Conservation (phyloP, 1,140 invertebrate genomes). For the Plectrocnemia conspersa region DNA sequence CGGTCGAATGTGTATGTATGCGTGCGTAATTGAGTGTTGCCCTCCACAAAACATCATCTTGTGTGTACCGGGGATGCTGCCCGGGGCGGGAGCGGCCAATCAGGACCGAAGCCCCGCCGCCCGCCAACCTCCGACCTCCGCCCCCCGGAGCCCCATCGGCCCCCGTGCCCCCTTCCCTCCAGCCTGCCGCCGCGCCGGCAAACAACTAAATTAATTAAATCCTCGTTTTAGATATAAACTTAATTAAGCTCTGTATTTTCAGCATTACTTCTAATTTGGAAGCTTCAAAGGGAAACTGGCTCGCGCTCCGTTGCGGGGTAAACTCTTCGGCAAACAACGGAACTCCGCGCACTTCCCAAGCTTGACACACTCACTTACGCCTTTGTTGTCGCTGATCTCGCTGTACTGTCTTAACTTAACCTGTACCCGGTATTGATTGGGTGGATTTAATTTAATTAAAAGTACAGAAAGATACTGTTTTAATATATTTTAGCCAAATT, state of each 20-base stretch:
- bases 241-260: conserved; percentile 37
- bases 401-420: not conserved
- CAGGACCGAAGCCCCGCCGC: conserved; percentile 11
- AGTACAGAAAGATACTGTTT: too few species aligned
- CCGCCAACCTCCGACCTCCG: conserved; percentile 2
- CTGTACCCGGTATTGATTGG: not conserved
- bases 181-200: conserved; percentile 21
- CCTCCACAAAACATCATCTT: too few species aligned
- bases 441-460: too few species aligned
- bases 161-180: conserved; percentile 12
- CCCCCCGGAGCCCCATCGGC: not conserved
- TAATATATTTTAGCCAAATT: too few species aligned
- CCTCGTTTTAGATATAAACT: conserved; percentile 37
- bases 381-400: too few species aligned
- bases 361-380: too few species aligned
- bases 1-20: too few species aligned
- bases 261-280: conserved; percentile 36
- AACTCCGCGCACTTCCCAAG: conserved; percentile 15
- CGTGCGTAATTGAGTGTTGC: too few species aligned
- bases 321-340: conserved; percentile 21
- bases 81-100: conserved; percentile 19
- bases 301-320: conserved; percentile 16
- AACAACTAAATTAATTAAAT: conserved; percentile 38
- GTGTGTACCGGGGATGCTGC: not conserved
- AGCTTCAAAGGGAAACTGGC: conserved; percentile 28